Conservation (phyloP, 2,888 invertebrate genomes). For the Agonopterix arenella region DNA sequence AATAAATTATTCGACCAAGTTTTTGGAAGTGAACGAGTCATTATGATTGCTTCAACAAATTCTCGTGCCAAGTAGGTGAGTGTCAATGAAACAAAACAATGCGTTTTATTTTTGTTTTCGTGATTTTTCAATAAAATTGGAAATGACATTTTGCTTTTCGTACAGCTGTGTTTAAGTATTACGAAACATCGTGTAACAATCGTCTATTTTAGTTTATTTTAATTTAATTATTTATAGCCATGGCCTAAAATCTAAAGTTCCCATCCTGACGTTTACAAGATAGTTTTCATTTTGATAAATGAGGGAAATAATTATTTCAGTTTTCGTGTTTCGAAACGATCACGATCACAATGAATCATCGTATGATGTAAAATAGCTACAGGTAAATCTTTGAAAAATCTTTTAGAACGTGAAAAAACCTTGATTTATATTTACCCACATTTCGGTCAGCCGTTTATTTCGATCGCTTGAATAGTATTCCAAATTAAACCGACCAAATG, state of each 20-base stretch:
- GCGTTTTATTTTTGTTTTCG: constrained; percentile 17
- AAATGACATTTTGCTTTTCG: background rate
- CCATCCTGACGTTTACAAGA: constrained; percentile 4
- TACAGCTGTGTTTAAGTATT: constrained; percentile 1
- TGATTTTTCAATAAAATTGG: constrained; percentile 7
- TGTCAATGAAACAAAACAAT: constrained; percentile 46
- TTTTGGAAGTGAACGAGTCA: constrained; percentile 13
- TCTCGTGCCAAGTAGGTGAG: constrained; percentile 66
- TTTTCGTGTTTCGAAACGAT: background rate
- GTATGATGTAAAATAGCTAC: too few species aligned
- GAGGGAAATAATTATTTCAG: background rate
- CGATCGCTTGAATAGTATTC: too few species aligned
- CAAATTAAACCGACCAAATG: too few species aligned
- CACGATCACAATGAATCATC: background rate
- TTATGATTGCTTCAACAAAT: constrained; percentile 5
- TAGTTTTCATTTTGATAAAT: constrained; percentile 14
- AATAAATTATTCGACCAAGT: constrained; percentile 10
- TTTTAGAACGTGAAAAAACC: too few species aligned
- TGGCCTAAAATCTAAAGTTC: background rate
- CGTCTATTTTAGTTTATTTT: background rate
- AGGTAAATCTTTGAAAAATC: too few species aligned
- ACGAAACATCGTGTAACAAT: constrained; percentile 3
- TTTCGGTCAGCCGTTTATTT: too few species aligned
- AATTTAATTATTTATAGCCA: constrained; percentile 5
- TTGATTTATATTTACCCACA: too few species aligned